Conservation (phyloP, 2,797 vertebrate genomes). For the Acrocephalus scirpaceus region DNA sequence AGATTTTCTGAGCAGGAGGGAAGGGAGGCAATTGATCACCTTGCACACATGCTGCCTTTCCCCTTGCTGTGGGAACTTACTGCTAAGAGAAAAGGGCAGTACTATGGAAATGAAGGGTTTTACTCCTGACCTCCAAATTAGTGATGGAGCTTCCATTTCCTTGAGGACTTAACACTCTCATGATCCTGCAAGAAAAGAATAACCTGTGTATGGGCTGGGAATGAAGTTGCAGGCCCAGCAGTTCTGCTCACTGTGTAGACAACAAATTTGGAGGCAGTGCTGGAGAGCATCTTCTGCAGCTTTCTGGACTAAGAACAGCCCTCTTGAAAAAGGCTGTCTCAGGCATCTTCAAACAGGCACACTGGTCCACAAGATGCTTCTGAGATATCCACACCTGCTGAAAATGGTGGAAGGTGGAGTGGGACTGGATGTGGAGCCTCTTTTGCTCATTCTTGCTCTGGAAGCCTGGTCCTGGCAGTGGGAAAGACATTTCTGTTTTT, state of each 20-base stretch:
- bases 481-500: not conserved
- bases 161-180: not conserved
- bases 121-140: not conserved
- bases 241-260: not conserved
- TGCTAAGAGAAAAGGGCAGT: not conserved
- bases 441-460: not conserved
- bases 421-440: not conserved
- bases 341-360: not conserved
- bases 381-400: accelerated
- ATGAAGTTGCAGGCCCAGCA: not conserved
- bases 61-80: not conserved
- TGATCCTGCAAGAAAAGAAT: not conserved
- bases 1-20: not conserved
- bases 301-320: not conserved
- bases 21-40: not conserved
- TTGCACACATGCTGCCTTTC: not conserved
- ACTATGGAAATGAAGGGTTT: not conserved
- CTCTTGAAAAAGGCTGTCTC: not conserved
- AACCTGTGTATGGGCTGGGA: not conserved
- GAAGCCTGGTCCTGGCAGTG: not conserved
- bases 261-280: not conserved
- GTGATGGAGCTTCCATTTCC: not conserved
- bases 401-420: not conserved
- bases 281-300: not conserved
- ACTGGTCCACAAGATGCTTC: not conserved